Evolutionary conservation across 2,113 vertebrate genomes (phyloP).

Genomic region (Hydrochoerus hydrochaeris): DNA sequence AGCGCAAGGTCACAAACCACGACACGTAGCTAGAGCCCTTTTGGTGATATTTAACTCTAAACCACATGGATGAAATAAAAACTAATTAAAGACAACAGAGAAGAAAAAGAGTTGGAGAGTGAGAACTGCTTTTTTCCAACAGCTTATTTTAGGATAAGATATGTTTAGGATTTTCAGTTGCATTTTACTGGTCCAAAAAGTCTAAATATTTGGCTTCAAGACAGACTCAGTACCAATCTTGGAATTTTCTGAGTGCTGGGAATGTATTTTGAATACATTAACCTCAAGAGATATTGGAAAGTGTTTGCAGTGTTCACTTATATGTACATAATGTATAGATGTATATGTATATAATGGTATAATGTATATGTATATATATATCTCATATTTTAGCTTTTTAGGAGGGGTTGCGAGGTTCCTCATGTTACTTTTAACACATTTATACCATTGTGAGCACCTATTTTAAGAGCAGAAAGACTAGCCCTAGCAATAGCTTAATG

Average conservation of each 20-base stretch:
- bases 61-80: constrained; percentile 23
- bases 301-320: not conserved
- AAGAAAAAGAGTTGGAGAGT: not conserved
- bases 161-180: not conserved
- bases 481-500: not conserved
- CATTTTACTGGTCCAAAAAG: constrained; percentile 11
- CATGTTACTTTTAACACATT: constrained; percentile 19
- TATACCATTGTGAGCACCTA: not conserved
- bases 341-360: not conserved
- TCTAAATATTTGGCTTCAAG: not conserved
- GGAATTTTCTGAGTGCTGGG: not conserved
- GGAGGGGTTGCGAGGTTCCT: not conserved
- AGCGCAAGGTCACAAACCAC: not conserved
- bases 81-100: constrained; percentile 1
- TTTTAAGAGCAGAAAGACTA: not conserved
- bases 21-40: constrained; percentile 14
- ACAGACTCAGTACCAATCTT: not conserved
- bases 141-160: not conserved
- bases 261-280: not conserved
- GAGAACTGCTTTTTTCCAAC: not conserved
- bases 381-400: not conserved
- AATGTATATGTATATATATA: not conserved
- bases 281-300: not conserved
- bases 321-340: not conserved
- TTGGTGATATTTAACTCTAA: constrained; percentile 15